Evolutionary conservation across 2,797 vertebrate species (phyloP), one percentile per base, ranked within the genome.

Genomic region (Galagoides demidoff): DNA sequence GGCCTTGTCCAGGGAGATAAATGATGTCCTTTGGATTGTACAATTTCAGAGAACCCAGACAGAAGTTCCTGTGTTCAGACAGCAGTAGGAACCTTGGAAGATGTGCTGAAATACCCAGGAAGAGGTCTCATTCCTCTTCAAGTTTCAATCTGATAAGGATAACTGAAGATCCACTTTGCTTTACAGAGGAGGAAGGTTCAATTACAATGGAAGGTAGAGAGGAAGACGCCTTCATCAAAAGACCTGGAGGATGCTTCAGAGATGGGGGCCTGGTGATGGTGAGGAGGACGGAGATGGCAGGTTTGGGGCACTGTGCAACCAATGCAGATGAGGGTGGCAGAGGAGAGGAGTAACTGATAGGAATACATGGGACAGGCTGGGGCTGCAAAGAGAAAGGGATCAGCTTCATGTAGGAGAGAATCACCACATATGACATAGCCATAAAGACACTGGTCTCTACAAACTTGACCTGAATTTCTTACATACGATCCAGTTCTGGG

Each of bases 381-480:
- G 19, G 25, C 81, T 64, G 90, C n/a, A 86, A 87, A 52, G 43
- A 89, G 22, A n/a, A 92, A 85, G 74, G 23, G 45, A 88, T 49
- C 57, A 79, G 74, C 64, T 78, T 85, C 49, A 55, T 27, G 27
- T 34, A 49, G 49, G 17, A 86, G 16, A 94, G 17, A 88, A 64
- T 63, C 57, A 83, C 81, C 74, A 74, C 14, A 93, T 79, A 86
- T 85, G 73, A 71, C 71, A 91, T 25, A 87, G 27, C 31, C n/a
- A n/a, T 63, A 76, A 70, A 85, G 70, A 94, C 66, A 85, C 59
- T 55, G 43, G 71, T 84, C 11, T 87, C 79, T 74, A 25, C 27
- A 45, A 52, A 64, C 23, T 74, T 94, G 64, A 66, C 74, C 68
- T 91, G 70, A 93, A 61, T 76, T 89, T 87, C 79, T 90, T 61